Conservation (phyloP, 2,113 vertebrate genomes). For the Struthidea cinerea region DNA sequence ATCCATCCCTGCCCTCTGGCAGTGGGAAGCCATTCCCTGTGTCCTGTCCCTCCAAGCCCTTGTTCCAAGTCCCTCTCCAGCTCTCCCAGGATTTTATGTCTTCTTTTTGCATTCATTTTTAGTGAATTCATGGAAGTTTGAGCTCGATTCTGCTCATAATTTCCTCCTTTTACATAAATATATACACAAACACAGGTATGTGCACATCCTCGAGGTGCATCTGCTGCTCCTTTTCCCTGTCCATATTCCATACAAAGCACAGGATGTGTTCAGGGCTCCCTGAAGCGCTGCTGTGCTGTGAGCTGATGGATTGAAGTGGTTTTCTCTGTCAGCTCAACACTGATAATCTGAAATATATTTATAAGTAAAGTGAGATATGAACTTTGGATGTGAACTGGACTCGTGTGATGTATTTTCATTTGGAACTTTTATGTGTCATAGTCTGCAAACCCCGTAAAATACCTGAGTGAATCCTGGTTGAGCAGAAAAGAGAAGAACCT, state of each 20-base stretch:
- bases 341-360: background rate
- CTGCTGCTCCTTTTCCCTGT: background rate
- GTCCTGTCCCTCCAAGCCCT: background rate
- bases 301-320: background rate
- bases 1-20: background rate
- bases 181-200: accelerated
- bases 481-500: background rate
- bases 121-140: background rate
- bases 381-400: background rate
- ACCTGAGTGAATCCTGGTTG: background rate
- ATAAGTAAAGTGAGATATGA: background rate
- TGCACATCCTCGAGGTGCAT: background rate
- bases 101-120: background rate
- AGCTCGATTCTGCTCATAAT: accelerated
- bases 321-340: background rate
- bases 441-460: background rate
- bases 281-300: background rate
- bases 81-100: background rate
- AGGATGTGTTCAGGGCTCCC: background rate
- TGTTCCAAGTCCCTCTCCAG: background rate
- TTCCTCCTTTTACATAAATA: background rate
- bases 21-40: background rate
- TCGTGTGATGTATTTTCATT: accelerated
- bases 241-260: background rate
- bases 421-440: background rate